Conservation (phyloP, 2,888 invertebrate species). For the Hyalella azteca region DNA sequence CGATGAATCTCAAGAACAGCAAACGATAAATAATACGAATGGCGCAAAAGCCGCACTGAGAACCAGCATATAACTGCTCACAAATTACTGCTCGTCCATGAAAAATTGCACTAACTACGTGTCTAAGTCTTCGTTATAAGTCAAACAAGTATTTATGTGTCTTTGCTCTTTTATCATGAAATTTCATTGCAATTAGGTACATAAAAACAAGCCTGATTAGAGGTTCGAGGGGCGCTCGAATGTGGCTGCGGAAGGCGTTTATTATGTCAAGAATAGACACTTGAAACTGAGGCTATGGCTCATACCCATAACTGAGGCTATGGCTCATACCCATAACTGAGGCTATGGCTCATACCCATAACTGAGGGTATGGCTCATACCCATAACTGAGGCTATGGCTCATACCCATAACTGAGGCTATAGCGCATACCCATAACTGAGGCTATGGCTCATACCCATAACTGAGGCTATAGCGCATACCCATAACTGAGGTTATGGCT, state of each 20-base stretch:
- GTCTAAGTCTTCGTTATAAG: slow-evolving; percentile 23
- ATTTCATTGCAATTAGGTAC: neutral
- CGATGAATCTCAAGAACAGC: neutral
- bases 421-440: too few relatives aligned
- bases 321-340: too few relatives aligned
- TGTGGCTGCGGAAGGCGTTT: slow-evolving; percentile 7
- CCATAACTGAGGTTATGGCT: too few relatives aligned
- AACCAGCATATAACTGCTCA: neutral
- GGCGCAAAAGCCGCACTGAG: neutral
- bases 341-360: too few relatives aligned
- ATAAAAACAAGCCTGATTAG: slow-evolving; percentile 2
- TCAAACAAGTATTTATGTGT: slow-evolving; percentile 16
- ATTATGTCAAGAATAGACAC: slow-evolving; percentile 9
- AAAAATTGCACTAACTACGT: slow-evolving; percentile 15
- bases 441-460: too few relatives aligned
- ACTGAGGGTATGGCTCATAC: too few relatives aligned
- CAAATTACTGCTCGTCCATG: slow-evolving; percentile 1
- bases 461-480: too few relatives aligned
- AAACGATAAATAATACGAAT: neutral
- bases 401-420: too few relatives aligned
- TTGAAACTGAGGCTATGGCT: neutral
- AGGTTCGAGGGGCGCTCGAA: neutral
- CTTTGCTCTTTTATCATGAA: slow-evolving; percentile 1
- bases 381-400: too few relatives aligned
- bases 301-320: too few relatives aligned